Evolutionary conservation across 2,888 invertebrate genomes (phyloP).

Genomic region (Nomada goodeniana): DNA sequence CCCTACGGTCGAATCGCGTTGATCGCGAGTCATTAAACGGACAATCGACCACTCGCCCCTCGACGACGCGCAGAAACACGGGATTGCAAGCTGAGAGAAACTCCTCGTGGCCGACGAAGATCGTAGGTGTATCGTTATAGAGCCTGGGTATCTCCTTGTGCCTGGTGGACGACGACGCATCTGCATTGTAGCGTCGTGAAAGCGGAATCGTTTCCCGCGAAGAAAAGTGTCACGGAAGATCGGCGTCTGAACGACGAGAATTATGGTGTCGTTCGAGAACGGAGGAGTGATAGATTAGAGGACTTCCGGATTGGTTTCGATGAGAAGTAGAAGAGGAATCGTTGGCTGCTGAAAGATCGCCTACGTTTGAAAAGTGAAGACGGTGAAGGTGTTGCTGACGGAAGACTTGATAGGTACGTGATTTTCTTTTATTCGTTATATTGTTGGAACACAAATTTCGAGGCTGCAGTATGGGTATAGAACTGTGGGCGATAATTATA

Average conservation of each 20-base stretch:
- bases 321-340: conserved; percentile 27
- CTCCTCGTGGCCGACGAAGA: conserved; percentile 25
- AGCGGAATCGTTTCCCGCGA: conserved; percentile 58
- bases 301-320: not conserved
- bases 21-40: conserved; percentile 33
- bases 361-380: not conserved
- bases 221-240: conserved; percentile 45
- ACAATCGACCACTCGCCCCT: conserved; percentile 28
- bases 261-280: conserved; percentile 25
- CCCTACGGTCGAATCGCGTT: conserved; percentile 36
- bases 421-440: not conserved
- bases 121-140: conserved; percentile 60
- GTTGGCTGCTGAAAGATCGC: not conserved
- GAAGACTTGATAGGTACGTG: conserved; percentile 66
- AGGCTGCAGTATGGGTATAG: too few relatives aligned
- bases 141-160: conserved; percentile 37
- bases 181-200: conserved; percentile 51
- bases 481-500: too few relatives aligned
- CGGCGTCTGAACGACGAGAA: conserved; percentile 27
- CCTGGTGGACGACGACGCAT: conserved; percentile 41
- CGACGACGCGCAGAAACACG: conserved; percentile 1
- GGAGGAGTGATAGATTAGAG: conserved; percentile 14
- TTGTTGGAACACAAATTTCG: not conserved
- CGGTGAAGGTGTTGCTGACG: too few relatives aligned
- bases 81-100: conserved; percentile 35